Evolutionary conservation across 1,140 invertebrate genomes (phyloP).

Genomic region (Acromyrmex heyeri): DNA sequence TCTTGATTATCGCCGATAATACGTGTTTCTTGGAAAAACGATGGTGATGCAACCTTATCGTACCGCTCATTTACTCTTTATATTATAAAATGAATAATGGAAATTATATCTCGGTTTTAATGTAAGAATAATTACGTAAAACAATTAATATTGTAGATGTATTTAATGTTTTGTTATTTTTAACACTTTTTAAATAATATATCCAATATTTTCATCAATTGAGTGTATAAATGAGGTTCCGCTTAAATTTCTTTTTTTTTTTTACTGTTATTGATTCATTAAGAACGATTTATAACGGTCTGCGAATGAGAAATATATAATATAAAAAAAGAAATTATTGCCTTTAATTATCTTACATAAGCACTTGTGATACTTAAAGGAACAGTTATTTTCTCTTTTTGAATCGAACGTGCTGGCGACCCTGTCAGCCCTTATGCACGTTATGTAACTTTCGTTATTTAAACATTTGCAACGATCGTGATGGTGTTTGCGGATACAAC

Average conservation of each 20-base stretch:
- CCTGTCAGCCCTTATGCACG: background rate
- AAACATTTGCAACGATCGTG: slow-evolving; percentile 40
- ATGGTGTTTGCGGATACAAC: slow-evolving; percentile 17
- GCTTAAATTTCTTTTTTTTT: background rate
- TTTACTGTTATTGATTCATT: background rate
- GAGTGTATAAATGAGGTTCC: background rate
- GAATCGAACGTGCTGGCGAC: background rate
- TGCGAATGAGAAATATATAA: background rate
- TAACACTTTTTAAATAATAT: background rate
- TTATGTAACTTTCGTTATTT: slow-evolving; percentile 30
- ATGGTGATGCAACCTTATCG: background rate
- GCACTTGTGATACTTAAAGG: background rate
- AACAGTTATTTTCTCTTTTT: slow-evolving; percentile 4
- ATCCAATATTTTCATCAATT: background rate
- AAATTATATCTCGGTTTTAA: background rate
- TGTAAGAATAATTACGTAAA: background rate
- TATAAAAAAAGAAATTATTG: background rate
- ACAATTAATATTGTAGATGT: background rate
- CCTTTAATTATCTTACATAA: background rate
- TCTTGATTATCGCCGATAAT: slow-evolving; percentile 40
- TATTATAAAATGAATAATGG: background rate
- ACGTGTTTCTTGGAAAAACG: background rate
- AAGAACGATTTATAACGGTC: background rate
- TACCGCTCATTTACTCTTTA: background rate
- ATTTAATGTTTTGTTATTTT: background rate